Base-by-base conservation (phyloP, 2,888 invertebrate genomes). In the Platycheirus albimanus region DNA sequence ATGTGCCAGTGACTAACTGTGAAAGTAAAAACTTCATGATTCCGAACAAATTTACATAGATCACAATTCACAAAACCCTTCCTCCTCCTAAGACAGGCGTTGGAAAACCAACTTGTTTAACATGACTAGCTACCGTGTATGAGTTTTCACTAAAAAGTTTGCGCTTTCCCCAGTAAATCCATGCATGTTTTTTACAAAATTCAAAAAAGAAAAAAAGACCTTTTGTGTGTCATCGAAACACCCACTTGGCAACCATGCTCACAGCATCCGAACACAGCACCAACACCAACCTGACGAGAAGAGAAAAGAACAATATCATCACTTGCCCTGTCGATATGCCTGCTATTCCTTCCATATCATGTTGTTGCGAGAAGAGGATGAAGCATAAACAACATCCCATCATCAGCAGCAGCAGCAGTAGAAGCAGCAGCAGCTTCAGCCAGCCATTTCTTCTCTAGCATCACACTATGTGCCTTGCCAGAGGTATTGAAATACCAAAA, bases 271-370 rank as follows among this genome's bases (percentile, higher is more conserved):
- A 41, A 41, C 13, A 41, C 15, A 0, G 41, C 24, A 54, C 52
- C 33, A 54, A 54, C 52, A 54, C 52, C 11, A 36, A 33, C 19
- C 30, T 4, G 5, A 52, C n/a, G n/a, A 52, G 45, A 51, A 67
- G 81, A 71, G 72, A 83, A 52, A 38, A 81, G 52, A 81, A 72
- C 63, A 72, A 72, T 77, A 77, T 70, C 63, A 71, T 81, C 76
- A 81, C 61, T 71, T 77, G 61, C 47, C 71, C 58, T 83, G 81
- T 77, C 77, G 77, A 81, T 79, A 74, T 71, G 61, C 71, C 36
- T 71, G 77, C 43, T 64, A 41, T 56, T 38, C 61, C 61, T 54
- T 67, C 38, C 56, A 63, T 70, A 64, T 64, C 51, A 51, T 49
- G 49, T 58, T 56, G 71, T 49, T 49, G 66, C 61, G 47, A 77